Evolutionary conservation across 2,113 vertebrate species (phyloP).

Genomic region (Oryzias celebensis): DNA sequence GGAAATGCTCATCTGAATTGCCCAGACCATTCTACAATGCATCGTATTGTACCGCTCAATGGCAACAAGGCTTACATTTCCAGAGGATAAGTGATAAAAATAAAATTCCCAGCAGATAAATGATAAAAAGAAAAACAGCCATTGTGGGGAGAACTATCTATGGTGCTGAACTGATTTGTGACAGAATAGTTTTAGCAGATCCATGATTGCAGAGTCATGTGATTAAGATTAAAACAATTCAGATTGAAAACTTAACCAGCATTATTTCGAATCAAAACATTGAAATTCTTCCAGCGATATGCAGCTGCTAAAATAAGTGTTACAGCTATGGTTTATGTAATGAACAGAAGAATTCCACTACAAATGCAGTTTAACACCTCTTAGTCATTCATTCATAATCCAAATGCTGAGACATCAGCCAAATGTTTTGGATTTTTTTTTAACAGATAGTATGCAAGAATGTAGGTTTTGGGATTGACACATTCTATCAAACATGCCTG

Average conservation of each 20-base stretch:
- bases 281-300: not conserved
- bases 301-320: not conserved
- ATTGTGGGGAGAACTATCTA: slow-evolving; percentile 40
- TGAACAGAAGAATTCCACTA: not conserved
- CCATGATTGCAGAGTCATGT: too few species aligned
- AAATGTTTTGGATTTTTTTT: slow-evolving; percentile 16
- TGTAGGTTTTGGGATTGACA: too few species aligned
- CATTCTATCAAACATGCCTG: too few species aligned
- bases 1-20: too few species aligned
- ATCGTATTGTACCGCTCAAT: too few species aligned
- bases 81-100: not conserved
- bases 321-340: not conserved
- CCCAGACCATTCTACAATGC: too few species aligned
- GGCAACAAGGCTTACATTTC: too few species aligned
- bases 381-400: slow-evolving; percentile 31
- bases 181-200: not conserved
- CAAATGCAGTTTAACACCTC: slow-evolving; percentile 7
- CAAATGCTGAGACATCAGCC: not conserved
- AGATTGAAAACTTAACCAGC: not conserved
- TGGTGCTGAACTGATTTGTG: slow-evolving; percentile 51
- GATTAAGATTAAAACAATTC: not conserved
- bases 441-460: not conserved
- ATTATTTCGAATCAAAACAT: not conserved
- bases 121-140: not conserved
- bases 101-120: too few species aligned